Percentiles rank a stretch among this genome's conserved stretches.
phyloP scores from a whole-genome alignment of 1,140 invertebrate species.

The Rhynchophorus ferrugineus region DNA sequence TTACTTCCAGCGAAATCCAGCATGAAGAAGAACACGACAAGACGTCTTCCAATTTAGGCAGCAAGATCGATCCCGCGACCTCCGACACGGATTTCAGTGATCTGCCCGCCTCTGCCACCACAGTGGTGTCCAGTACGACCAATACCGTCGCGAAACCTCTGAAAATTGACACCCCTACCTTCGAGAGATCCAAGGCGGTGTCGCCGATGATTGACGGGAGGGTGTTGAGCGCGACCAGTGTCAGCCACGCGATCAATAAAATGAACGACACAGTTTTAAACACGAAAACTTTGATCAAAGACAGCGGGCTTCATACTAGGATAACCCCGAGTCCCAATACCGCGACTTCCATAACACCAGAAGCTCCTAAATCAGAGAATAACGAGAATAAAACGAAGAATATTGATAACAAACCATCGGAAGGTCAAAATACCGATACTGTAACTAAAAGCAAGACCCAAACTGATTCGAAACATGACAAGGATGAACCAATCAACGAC shows the following conservation, averaged over 20 bases:
- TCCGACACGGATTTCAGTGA: not conserved
- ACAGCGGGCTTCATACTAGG: slow-evolving; percentile 31
- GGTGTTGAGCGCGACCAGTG: slow-evolving; percentile 38
- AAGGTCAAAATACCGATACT: not conserved
- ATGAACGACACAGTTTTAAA: slow-evolving; percentile 41
- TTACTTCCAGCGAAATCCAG: not conserved
- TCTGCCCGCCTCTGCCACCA: slow-evolving; percentile 29
- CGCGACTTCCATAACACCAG: slow-evolving; percentile 19
- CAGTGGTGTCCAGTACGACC: slow-evolving; percentile 37
- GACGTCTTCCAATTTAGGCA: slow-evolving; percentile 4
- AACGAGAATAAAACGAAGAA: slow-evolving; percentile 18
- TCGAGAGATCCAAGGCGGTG: slow-evolving; percentile 23
- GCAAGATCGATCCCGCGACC: slow-evolving; percentile 12
- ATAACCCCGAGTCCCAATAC: slow-evolving; percentile 26
- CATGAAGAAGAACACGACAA: not conserved
- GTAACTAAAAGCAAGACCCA: not conserved
- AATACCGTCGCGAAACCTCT: slow-evolving; percentile 36
- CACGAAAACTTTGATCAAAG: slow-evolving; percentile 37
- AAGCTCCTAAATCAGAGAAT: no score
- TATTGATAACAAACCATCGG: slow-evolving; percentile 8
- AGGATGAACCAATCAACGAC: no score
- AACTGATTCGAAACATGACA: no score
- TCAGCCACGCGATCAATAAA: slow-evolving; percentile 38
- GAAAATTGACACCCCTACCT: slow-evolving; percentile 35
- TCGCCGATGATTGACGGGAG: slow-evolving; percentile 35